phyloP scores from a whole-genome alignment of 2,113 vertebrate species.

The Pelmatolapia mariae region DNA sequence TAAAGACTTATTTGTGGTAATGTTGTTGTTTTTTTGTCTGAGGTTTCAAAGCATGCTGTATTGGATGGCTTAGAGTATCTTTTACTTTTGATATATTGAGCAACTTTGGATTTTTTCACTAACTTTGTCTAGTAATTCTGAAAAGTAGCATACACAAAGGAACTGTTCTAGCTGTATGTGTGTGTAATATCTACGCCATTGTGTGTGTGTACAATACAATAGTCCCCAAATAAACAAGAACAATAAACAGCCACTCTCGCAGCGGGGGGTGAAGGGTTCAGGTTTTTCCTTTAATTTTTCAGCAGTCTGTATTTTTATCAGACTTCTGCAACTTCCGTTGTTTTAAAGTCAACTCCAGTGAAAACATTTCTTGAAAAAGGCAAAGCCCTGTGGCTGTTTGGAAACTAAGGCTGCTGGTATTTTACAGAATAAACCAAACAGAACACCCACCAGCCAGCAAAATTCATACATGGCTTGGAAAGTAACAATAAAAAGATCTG shows the following conservation, averaged over 20 bases:
- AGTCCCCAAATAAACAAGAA: background rate
- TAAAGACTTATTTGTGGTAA: too few species aligned
- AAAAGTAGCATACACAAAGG: background rate
- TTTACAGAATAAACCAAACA: background rate
- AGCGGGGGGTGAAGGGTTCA: background rate
- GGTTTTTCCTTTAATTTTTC: background rate
- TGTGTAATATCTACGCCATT: too few species aligned
- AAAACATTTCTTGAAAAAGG: constrained; percentile 66
- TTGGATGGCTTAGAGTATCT: too few species aligned
- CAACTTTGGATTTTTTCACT: too few species aligned
- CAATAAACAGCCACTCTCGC: too few species aligned
- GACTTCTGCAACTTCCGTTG: background rate
- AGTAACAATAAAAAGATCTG: background rate
- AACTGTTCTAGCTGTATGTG: too few species aligned
- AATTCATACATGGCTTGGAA: background rate
- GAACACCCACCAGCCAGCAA: background rate
- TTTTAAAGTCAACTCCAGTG: background rate
- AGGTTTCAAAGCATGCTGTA: too few species aligned
- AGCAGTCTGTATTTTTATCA: background rate
- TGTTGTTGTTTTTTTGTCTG: too few species aligned
- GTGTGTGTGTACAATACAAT: too few species aligned
- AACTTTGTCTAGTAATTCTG: background rate
- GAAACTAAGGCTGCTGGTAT: background rate
- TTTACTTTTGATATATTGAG: too few species aligned
- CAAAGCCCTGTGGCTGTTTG: background rate